A percentile compares a stretch with the other conserved stretches of the same genome.
These are phyloP conservation scores for Manis crassicaudata DNA, from an alignment of 2,797 vertebrate species.

Conservation along the genomic window DNA sequence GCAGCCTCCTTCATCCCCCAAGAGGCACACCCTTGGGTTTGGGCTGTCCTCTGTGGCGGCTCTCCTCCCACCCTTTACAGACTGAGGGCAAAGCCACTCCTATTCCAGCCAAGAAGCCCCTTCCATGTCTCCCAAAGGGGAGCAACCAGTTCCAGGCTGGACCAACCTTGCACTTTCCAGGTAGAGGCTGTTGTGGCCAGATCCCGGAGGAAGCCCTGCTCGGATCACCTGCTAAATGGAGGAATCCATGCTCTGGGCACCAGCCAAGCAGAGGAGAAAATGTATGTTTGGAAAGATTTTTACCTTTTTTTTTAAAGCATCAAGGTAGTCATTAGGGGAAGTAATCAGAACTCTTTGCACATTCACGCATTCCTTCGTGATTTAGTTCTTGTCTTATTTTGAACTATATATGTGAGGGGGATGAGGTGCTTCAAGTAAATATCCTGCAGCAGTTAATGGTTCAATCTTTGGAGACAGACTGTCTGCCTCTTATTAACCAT, in stretches of 20 bases:
- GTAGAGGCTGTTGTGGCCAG: background rate
- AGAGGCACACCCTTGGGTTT: background rate
- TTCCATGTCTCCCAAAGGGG: background rate
- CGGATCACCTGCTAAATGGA: background rate
- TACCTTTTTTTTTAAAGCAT: background rate
- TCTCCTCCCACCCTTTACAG: background rate
- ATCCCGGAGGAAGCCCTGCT: background rate
- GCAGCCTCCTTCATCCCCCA: background rate
- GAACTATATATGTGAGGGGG: background rate
- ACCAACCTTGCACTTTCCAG: background rate
- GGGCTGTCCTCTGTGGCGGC: background rate
- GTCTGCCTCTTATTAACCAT: background rate
- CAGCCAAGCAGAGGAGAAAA: background rate
- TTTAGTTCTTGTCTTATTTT: constrained; percentile 18
- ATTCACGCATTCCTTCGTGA: background rate
- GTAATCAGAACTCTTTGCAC: background rate
- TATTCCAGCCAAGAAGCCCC: background rate
- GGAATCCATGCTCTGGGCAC: background rate
- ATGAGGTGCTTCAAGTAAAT: background rate
- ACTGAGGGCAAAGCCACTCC: background rate
- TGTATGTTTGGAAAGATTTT: background rate
- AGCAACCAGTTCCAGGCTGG: background rate
- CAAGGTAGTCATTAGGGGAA: background rate
- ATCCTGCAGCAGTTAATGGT: background rate
- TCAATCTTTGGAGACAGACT: background rate